Conservation (phyloP, 2,888 invertebrate species). For the Meliscaeva auricollis region DNA sequence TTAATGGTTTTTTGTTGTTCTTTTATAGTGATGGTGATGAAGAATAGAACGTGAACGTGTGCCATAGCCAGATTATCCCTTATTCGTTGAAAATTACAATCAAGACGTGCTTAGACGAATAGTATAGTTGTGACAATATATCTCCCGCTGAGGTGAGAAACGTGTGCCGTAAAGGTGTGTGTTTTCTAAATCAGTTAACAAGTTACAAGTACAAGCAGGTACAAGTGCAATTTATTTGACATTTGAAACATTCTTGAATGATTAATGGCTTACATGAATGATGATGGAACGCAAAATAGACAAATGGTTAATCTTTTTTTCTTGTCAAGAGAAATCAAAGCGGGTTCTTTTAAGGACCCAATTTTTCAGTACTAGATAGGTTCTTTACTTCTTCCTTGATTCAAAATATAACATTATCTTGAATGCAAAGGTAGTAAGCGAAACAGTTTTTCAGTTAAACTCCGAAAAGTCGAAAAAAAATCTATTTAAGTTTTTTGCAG, state of each 20-base stretch:
- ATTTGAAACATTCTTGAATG: not conserved
- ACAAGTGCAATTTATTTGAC: not conserved
- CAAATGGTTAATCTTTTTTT: too few species aligned
- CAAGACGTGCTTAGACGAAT: rapidly evolving
- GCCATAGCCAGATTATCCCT: conserved; percentile 46
- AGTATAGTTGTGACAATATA: conserved; percentile 32
- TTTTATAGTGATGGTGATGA: not conserved
- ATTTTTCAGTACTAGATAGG: too few species aligned
- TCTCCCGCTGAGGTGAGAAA: conserved; percentile 28
- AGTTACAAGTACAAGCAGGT: not conserved
- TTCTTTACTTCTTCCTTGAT: too few species aligned
- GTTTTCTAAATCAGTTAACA: not conserved
- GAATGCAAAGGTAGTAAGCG: too few species aligned
- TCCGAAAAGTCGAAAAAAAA: too few species aligned
- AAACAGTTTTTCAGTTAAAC: too few species aligned
- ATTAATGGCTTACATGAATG: conserved; percentile 12
- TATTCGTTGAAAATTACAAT: conserved; percentile 17
- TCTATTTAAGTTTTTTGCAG: too few species aligned
- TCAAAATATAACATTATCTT: too few species aligned
- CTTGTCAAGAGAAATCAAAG: too few species aligned
- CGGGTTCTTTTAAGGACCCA: too few species aligned
- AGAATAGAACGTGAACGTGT: conserved; percentile 14
- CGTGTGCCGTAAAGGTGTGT: not conserved
- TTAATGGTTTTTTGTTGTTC: conserved; percentile 23
- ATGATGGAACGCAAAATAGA: not conserved